Conservation (phyloP, 2,113 vertebrate species). For the Hypomesus transpacificus region DNA sequence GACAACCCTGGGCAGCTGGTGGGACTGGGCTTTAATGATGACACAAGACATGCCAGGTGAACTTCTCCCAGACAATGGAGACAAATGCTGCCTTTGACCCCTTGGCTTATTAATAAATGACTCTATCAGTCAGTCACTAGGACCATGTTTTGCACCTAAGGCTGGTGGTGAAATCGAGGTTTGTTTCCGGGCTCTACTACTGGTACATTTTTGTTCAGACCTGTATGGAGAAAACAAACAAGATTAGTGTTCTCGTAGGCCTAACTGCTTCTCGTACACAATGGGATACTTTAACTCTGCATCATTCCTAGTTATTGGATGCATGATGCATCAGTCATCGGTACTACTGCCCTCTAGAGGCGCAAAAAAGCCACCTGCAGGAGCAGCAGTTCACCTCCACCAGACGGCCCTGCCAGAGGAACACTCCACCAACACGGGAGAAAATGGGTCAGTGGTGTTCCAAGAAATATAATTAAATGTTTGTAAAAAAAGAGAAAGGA, state of each 20-base stretch:
- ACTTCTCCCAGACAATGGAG: no score
- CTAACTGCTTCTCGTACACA: no score
- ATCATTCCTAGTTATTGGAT: background rate
- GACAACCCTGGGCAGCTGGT: constrained; percentile 46
- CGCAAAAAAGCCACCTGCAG: constrained; percentile 1
- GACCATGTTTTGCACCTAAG: no score
- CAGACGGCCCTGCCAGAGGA: constrained; percentile 16
- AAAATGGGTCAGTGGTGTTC: constrained; percentile 40
- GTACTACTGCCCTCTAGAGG: constrained; percentile 41
- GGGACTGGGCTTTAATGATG: constrained; percentile 6
- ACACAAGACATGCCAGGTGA: background rate
- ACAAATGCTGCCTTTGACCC: no score
- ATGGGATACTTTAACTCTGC: no score
- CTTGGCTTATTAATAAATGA: constrained; percentile 40
- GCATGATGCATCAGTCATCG: background rate
- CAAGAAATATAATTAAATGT: constrained; percentile 55
- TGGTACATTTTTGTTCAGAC: no score
- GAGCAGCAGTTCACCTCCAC: constrained; percentile 3
- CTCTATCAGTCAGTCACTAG: no score
- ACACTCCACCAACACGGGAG: constrained; percentile 4
- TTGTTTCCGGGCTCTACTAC: no score
- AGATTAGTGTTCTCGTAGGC: no score
- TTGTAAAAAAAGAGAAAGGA: constrained; percentile 43
- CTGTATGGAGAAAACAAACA: no score
- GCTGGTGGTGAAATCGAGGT: no score